A percentile compares a stretch with the other conserved stretches of the same genome.
phyloP scores from a whole-genome alignment of 2,888 invertebrate genomes.

The Sphaerophoria taeniata region DNA sequence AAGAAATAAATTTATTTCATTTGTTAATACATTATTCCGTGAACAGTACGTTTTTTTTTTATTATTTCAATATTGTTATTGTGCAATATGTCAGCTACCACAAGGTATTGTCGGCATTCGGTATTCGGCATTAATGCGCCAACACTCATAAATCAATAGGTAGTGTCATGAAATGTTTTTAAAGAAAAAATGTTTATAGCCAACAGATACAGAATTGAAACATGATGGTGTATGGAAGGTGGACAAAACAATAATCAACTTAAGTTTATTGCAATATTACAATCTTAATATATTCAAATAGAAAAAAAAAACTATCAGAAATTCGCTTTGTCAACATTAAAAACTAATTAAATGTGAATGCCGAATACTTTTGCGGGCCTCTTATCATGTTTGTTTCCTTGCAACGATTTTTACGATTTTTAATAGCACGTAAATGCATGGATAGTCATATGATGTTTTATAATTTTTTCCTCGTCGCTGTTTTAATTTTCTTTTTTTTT shows the following conservation, averaged over 20 bases:
- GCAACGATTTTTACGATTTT: no score
- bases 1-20: slow-evolving; percentile 71
- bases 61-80: slow-evolving; percentile 46
- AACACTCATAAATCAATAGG: slow-evolving; percentile 63
- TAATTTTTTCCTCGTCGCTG: no score
- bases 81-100: slow-evolving; percentile 57
- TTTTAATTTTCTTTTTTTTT: no score
- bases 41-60: slow-evolving; percentile 52
- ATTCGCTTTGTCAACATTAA: slow-evolving; percentile 57
- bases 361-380: no score
- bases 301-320: slow-evolving; percentile 5
- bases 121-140: slow-evolving; percentile 58
- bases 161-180: slow-evolving; percentile 55
- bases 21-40: slow-evolving; percentile 61
- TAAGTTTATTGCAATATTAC: slow-evolving; percentile 12
- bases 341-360: slow-evolving; percentile 51
- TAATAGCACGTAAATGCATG: no score
- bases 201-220: background rate
- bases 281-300: slow-evolving; percentile 52
- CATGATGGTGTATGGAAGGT: no score
- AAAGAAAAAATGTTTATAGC: slow-evolving; percentile 26
- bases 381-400: no score
- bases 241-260: background rate
- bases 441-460: no score
- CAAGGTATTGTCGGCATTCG: background rate